These are phyloP conservation scores for Phalacrocorax pelagicus DNA, from an alignment of 2,113 vertebrate species.

Conservation along the genomic window DNA sequence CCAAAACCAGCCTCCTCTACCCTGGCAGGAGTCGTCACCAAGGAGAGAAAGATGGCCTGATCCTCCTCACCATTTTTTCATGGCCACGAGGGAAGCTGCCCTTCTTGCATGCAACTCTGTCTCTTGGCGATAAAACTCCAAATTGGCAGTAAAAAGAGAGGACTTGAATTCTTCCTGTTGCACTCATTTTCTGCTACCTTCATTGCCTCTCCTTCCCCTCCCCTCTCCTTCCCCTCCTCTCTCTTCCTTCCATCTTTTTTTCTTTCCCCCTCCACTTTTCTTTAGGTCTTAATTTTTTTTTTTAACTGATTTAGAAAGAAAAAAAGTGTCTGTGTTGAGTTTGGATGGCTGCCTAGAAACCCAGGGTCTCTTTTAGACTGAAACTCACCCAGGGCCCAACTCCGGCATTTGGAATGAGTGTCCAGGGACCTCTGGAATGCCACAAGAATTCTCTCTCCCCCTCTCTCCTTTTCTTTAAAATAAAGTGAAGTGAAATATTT, in stretches of 20 bases:
- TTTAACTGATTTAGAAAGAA: constrained; percentile 49
- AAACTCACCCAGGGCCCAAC: constrained; percentile 68
- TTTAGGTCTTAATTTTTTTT: background rate
- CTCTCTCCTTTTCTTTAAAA: constrained; percentile 75
- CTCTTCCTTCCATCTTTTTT: too few species aligned
- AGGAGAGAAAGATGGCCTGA: background rate
- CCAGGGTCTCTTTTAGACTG: constrained; percentile 65
- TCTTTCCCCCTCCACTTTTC: background rate
- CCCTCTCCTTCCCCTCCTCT: background rate
- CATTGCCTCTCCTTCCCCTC: background rate
- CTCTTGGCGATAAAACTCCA: background rate
- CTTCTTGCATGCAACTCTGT: background rate
- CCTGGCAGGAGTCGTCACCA: background rate
- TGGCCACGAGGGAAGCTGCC: background rate
- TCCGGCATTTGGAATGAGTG: constrained; percentile 73
- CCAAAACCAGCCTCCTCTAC: background rate
- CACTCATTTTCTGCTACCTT: background rate
- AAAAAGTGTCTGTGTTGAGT: constrained; percentile 74
- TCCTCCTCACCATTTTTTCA: background rate
- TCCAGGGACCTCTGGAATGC: constrained; percentile 78
- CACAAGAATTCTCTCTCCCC: constrained; percentile 74
- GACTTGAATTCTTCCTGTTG: background rate
- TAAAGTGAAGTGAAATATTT: constrained; percentile 75
- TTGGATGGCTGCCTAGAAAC: constrained; percentile 77
- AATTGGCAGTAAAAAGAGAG: background rate